These are phyloP conservation scores for Habrosyne pyritoides DNA, from an alignment of 2,888 invertebrate genomes.

Conservation along the genomic window DNA sequence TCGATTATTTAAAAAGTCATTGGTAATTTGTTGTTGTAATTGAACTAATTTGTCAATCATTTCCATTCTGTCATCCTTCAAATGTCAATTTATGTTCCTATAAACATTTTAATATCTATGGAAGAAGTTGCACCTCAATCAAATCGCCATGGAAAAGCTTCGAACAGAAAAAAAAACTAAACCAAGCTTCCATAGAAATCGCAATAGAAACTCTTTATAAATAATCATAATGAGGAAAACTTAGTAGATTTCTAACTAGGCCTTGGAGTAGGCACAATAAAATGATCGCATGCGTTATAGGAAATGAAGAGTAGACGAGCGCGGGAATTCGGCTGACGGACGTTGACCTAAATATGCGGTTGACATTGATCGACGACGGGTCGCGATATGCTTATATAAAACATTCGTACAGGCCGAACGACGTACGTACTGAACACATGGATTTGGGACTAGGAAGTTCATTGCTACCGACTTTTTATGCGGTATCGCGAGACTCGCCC, in stretches of 20 bases:
- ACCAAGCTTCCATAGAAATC: neutral
- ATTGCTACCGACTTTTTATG: constrained; percentile 68
- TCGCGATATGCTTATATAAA: constrained; percentile 71
- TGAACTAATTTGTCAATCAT: neutral
- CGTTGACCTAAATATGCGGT: constrained; percentile 82
- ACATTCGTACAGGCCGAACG: constrained; percentile 51
- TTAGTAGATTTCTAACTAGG: neutral
- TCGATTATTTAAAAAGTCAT: neutral
- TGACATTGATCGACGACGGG: constrained; percentile 82
- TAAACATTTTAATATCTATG: neutral
- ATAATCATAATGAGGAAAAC: neutral
- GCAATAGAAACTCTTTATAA: too few species aligned
- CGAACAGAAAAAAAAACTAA: neutral
- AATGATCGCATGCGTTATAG: constrained; percentile 56
- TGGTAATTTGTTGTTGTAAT: neutral
- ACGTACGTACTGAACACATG: constrained; percentile 43
- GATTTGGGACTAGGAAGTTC: constrained; percentile 71
- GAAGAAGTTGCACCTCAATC: neutral
- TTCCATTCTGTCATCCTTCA: neutral
- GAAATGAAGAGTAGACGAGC: constrained; percentile 68
- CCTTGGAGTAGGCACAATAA: constrained; percentile 31
- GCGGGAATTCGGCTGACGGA: constrained; percentile 75
- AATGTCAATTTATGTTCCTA: neutral
- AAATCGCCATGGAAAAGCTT: neutral
- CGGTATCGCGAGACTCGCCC: constrained; percentile 51